These are phyloP conservation scores for Caenorhabditis briggsae DNA, from an alignment of 1,140 invertebrate genomes.

Conservation along the genomic window DNA sequence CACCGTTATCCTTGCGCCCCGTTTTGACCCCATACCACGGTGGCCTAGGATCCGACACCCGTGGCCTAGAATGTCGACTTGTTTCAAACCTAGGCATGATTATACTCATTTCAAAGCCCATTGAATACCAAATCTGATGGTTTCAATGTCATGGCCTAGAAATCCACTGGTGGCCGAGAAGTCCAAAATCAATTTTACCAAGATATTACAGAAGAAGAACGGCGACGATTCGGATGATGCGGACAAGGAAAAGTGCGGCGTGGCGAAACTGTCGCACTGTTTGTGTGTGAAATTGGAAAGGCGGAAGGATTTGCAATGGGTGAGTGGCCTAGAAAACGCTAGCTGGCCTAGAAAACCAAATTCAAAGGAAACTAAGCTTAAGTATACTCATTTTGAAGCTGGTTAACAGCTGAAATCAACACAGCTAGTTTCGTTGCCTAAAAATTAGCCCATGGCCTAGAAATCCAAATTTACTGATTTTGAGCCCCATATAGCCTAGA, in stretches of 20 bases:
- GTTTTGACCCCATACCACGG: too few species aligned
- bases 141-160: too few species aligned
- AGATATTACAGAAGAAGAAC: conserved; percentile 22
- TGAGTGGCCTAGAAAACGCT: neutral
- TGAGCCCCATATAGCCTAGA: too few species aligned
- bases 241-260: conserved; percentile 15
- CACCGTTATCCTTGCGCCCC: too few species aligned
- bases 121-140: too few species aligned
- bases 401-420: neutral
- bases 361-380: neutral
- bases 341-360: neutral
- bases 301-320: neutral
- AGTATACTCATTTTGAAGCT: neutral
- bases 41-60: too few species aligned
- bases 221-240: neutral
- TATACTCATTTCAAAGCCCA: too few species aligned
- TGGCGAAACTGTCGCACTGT: neutral
- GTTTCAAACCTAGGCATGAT: too few species aligned
- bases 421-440: neutral
- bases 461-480: too few species aligned
- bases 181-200: too few species aligned
- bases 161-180: too few species aligned
- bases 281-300: neutral
- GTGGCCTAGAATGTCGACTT: too few species aligned
- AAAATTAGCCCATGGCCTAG: neutral